Base-by-base conservation (phyloP, 2,888 invertebrate genomes). In the Lymantria dispar region DNA sequence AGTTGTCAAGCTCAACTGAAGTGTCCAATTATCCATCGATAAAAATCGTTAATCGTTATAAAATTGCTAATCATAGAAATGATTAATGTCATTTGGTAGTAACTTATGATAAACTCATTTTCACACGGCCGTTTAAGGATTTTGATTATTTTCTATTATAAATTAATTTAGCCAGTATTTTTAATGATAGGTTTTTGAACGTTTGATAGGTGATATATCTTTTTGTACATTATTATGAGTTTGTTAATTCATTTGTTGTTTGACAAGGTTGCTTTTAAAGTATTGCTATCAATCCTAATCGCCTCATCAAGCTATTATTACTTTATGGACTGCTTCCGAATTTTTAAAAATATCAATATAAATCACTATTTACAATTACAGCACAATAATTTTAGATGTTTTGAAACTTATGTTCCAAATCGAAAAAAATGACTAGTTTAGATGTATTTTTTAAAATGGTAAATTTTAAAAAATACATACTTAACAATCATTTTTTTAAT, bases 151-250 rank as follows among this genome's bases (percentile, higher is more conserved):
- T 43, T 40, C 38, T 45, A 50, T 51, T 49, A 52, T 50, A 22
- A 3, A 22, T 22, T 22, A 40, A 56, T 39, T 55, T 45, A 29
- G 5, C 48, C 44, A 50, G 39, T 54, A 54, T 53, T 33, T 42
- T 55, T 57, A 49, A 56, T 54, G 50, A 58, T 40, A 55, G 61
- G 54, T 66, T 62, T 62, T 65, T 49, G 52, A 47, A 44, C 43
- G 38, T 52, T 51, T 54, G 50, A 48, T 56, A 15, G 41, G 66
- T 61, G 61, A 58, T 63, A 56, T 63, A 65, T 60, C 60, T 56
- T 52, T 22, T 61, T 54, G 54, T 57, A n/a, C n/a, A n/a, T n/a
- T n/a, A 58, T 56, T 56, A 33, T 54, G 41, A 47, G 42, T 62
- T 62, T 61, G 59, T 63, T 59, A 38, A 52, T 60, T 59, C 54